phyloP scores from a whole-genome alignment of 2,797 vertebrate genomes.

The Parambassis ranga region DNA sequence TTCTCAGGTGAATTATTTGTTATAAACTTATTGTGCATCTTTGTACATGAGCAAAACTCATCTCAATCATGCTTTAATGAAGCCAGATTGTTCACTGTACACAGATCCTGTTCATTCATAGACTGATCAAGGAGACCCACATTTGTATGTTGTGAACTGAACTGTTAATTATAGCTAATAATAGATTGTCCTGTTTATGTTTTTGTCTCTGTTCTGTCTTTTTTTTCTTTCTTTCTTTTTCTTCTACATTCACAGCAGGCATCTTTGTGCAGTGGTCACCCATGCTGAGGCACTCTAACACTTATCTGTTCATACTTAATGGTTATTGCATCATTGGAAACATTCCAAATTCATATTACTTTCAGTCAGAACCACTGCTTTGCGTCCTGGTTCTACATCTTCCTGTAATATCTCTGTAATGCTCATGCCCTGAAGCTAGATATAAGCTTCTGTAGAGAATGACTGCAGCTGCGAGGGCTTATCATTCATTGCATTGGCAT shows the following conservation, averaged over 20 bases:
- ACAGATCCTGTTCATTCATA: no score
- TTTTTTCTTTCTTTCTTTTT: no score
- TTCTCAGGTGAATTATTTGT: no score
- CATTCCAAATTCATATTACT: constrained; percentile 3
- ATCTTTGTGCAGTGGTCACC: background rate
- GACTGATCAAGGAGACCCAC: no score
- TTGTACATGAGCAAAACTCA: no score
- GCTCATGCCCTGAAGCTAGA: background rate
- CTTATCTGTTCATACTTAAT: constrained; percentile 11
- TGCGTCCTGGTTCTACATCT: constrained; percentile 2
- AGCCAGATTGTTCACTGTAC: no score
- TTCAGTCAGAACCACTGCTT: constrained; percentile 4
- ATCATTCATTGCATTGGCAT: constrained; percentile 16
- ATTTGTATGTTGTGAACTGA: background rate
- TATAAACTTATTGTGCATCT: no score
- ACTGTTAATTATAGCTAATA: no score
- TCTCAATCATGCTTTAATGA: no score
- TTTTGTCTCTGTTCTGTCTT: background rate
- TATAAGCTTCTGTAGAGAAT: constrained; percentile 25
- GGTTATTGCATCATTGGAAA: constrained; percentile 6
- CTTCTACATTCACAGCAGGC: background rate
- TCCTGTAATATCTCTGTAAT: constrained; percentile 15
- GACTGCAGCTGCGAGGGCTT: constrained; percentile 1
- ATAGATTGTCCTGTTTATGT: background rate
- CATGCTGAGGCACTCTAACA: background rate